phyloP scores from a whole-genome alignment of 2,797 vertebrate genomes.

The Chrosomus eos region DNA sequence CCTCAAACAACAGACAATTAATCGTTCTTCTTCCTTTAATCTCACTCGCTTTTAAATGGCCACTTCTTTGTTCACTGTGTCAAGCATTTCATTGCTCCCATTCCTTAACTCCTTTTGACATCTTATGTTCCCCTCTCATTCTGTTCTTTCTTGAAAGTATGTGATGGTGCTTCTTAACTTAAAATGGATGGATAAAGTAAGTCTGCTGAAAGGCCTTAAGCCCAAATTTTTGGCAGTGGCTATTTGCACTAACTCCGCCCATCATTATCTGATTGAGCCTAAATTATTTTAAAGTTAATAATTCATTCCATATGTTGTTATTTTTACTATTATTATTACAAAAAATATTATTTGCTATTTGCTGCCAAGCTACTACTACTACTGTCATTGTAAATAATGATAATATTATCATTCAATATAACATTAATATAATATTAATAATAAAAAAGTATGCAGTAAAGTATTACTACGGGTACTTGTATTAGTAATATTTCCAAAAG shows the following conservation, averaged over 20 bases:
- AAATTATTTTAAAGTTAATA: too few relatives aligned
- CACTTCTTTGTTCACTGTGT: conserved; percentile 21
- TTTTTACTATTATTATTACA: too few relatives aligned
- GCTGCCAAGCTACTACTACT: too few relatives aligned
- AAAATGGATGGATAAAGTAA: conserved; percentile 4
- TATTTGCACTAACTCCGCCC: too few relatives aligned
- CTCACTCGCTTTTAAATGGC: neutral
- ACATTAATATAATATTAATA: neutral
- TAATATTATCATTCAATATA: too few relatives aligned
- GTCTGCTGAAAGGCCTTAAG: neutral
- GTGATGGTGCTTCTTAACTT: conserved; percentile 8
- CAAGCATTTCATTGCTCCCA: neutral
- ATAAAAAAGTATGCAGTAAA: neutral
- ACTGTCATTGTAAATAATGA: too few relatives aligned
- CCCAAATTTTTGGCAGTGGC: too few relatives aligned
- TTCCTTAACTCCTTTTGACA: conserved; percentile 6
- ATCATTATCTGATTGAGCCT: too few relatives aligned
- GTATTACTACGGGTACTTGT: too few relatives aligned
- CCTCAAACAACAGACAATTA: conserved; percentile 64
- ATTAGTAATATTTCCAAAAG: neutral
- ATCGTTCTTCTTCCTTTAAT: conserved; percentile 41
- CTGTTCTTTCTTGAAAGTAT: neutral
- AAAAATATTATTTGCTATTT: too few relatives aligned
- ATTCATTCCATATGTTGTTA: too few relatives aligned
- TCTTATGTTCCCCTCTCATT: neutral